Conservation (phyloP, 2,888 invertebrate genomes). For the Tetheella fluctuosa region DNA sequence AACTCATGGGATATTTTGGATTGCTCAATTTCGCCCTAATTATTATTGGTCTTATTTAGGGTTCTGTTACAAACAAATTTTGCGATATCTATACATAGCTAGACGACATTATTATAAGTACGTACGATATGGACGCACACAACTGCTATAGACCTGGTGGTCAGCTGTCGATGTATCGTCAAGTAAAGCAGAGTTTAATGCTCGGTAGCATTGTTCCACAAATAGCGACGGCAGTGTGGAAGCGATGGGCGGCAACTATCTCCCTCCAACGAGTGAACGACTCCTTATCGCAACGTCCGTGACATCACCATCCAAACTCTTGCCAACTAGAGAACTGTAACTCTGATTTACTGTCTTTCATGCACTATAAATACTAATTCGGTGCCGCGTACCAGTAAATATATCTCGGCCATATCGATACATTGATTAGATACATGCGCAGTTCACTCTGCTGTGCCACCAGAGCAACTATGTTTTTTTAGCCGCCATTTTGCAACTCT, state of each 20-base stretch:
- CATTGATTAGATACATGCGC: conserved; percentile 8
- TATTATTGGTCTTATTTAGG: background rate
- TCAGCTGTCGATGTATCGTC: conserved; percentile 55
- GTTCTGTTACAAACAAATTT: too few species aligned
- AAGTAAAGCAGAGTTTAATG: conserved; percentile 51
- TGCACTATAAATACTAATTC: conserved; percentile 41
- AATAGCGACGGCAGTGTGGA: conserved; percentile 55
- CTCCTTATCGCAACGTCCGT: conserved; percentile 69
- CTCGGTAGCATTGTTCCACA: conserved; percentile 65
- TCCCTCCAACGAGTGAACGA: conserved; percentile 71
- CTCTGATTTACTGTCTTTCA: conserved; percentile 38
- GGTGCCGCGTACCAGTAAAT: conserved; percentile 29
- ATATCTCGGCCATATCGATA: conserved; percentile 9
- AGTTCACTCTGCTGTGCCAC: background rate
- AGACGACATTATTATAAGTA: conserved; percentile 11
- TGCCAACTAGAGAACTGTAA: conserved; percentile 58
- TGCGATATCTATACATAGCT: too few species aligned
- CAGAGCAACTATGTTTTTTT: background rate
- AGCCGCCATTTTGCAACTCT: background rate
- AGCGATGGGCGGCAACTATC: conserved; percentile 45
- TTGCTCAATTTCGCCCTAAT: background rate
- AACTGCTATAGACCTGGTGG: conserved; percentile 22
- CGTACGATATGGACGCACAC: conserved; percentile 19
- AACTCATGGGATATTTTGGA: background rate
- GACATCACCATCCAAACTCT: conserved; percentile 63